phyloP scores from a whole-genome alignment of 53 echinoderm and acorn worm species.

The Luidia sarsii region DNA sequence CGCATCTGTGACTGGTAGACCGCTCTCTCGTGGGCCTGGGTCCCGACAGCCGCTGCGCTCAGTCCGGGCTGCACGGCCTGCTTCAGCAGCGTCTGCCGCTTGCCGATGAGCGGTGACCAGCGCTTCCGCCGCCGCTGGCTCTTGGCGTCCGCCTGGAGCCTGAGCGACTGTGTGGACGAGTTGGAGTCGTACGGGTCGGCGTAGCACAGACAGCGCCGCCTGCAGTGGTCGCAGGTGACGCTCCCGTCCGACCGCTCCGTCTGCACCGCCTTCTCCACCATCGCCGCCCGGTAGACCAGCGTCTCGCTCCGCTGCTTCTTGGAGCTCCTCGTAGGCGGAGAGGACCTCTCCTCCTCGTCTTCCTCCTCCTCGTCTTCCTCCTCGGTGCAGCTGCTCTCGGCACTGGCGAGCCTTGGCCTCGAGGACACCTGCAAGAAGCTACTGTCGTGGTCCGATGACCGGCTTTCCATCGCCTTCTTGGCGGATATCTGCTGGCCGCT shows the following conservation, averaged over 20 bases:
- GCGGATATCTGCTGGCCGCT: not conserved
- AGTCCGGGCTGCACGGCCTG: slow-evolving; percentile 2
- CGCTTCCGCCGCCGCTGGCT: slow-evolving; percentile 6
- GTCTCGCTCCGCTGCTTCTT: slow-evolving; percentile 7
- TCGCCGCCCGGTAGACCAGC: not conserved
- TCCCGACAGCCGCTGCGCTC: not conserved
- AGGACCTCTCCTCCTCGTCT: too few species aligned
- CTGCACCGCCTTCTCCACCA: slow-evolving; percentile 34
- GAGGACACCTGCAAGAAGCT: slow-evolving; percentile 21
- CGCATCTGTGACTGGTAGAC: not conserved
- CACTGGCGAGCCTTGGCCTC: slow-evolving; percentile 17
- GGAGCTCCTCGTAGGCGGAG: not conserved
- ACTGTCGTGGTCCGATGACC: not conserved
- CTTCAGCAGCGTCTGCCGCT: slow-evolving; percentile 11
- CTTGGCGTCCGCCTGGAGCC: slow-evolving; percentile 10
- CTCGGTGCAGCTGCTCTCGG: slow-evolving; percentile 4
- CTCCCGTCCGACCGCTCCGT: slow-evolving; percentile 11
- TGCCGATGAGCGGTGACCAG: slow-evolving; percentile 38
- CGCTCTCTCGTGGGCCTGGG: not conserved
- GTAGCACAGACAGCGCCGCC: slow-evolving; percentile 16
- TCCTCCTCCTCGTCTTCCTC: too few species aligned
- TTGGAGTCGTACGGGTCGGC: slow-evolving; percentile 39
- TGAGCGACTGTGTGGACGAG: slow-evolving; percentile 40
- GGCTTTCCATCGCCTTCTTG: not conserved
- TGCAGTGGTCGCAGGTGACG: slow-evolving; percentile 34